Evolutionary conservation across 2,113 vertebrate genomes (phyloP).

Genomic region (Motacilla tschutschensis): DNA sequence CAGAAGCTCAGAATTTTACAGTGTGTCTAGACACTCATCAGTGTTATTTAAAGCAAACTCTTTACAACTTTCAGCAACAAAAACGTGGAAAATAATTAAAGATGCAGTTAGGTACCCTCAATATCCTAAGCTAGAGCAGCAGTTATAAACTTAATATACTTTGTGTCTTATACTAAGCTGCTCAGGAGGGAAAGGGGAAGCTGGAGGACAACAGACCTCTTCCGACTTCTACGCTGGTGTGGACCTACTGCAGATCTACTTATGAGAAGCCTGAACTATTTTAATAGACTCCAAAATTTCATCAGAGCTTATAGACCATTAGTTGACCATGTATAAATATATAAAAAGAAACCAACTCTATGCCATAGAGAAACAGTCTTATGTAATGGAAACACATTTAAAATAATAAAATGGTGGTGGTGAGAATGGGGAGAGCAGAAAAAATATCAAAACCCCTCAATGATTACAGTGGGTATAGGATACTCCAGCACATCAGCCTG

Average conservation of each 20-base stretch:
- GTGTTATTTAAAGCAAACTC: not conserved
- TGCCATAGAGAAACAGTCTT: accelerated
- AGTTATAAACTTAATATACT: not conserved
- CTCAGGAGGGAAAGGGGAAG: not conserved
- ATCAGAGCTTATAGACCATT: not conserved
- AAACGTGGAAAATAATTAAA: not conserved
- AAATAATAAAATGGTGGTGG: not conserved
- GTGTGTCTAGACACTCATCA: not conserved
- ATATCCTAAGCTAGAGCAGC: not conserved
- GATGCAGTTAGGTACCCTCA: not conserved
- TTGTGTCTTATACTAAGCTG: not conserved
- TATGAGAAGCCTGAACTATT: not conserved
- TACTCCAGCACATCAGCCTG: not conserved
- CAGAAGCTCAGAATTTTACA: not conserved
- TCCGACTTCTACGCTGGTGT: not conserved
- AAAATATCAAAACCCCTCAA: not conserved
- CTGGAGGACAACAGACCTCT: not conserved
- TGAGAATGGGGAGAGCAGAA: not conserved
- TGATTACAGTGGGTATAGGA: not conserved
- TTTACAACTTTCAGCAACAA: not conserved
- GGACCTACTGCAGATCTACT: not conserved
- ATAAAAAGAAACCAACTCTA: not conserved
- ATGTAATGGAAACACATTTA: not conserved
- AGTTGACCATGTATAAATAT: not conserved
- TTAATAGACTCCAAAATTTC: not conserved